Conservation (phyloP, 2,797 vertebrate genomes). For the Sebastes steindachneri region DNA sequence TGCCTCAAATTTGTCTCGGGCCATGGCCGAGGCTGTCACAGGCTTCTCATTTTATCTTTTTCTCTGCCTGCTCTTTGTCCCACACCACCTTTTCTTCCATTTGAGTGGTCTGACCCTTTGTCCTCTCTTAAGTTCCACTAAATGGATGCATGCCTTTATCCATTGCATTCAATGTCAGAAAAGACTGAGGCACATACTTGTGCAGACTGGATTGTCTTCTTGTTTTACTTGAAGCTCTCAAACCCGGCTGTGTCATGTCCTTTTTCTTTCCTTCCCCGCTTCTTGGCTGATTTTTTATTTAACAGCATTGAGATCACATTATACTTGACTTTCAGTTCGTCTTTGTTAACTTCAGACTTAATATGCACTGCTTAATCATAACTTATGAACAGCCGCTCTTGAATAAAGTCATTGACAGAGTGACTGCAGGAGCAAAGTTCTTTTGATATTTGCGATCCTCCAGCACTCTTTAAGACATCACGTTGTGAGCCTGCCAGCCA, state of each 20-base stretch:
- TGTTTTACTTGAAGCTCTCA: neutral
- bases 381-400: neutral
- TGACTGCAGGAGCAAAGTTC: neutral
- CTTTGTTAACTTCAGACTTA: neutral
- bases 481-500: neutral
- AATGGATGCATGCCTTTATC: slow-evolving; percentile 5
- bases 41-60: slow-evolving; percentile 4
- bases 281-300: neutral
- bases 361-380: neutral
- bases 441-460: neutral
- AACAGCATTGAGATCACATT: neutral
- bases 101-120: slow-evolving; percentile 1
- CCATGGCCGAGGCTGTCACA: slow-evolving; percentile 20
- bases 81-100: neutral
- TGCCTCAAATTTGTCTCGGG: slow-evolving; percentile 27
- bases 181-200: neutral
- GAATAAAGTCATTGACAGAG: neutral
- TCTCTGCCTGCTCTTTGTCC: neutral
- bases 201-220: neutral
- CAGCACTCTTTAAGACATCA: neutral
- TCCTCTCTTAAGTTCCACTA: neutral
- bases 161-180: slow-evolving; percentile 3
- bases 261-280: neutral
- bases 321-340: neutral
- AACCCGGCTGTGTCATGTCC: neutral